Conservation (phyloP, 2,888 invertebrate species). For the Pammene fasciana region DNA sequence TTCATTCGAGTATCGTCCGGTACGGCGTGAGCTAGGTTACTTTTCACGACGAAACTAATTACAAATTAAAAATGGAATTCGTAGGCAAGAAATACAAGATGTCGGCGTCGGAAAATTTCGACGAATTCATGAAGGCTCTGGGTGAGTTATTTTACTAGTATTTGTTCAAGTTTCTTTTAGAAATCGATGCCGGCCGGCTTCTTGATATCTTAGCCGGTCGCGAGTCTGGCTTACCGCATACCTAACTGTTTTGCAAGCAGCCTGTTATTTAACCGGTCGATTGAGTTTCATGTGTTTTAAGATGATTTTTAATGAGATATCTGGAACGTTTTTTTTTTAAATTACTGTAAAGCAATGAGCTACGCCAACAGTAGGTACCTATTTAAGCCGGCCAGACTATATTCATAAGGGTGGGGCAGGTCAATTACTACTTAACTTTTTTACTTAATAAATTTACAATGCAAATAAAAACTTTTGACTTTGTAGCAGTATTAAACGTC, state of each 20-base stretch:
- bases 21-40: slow-evolving; percentile 14
- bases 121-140: slow-evolving; percentile 93
- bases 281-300: slow-evolving; percentile 22
- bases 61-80: slow-evolving; percentile 71
- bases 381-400: neutral
- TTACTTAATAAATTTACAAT: slow-evolving; percentile 11
- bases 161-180: slow-evolving; percentile 48
- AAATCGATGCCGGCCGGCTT: slow-evolving; percentile 66
- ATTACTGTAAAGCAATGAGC: neutral
- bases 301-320: slow-evolving; percentile 5
- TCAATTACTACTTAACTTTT: neutral
- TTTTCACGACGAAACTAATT: slow-evolving; percentile 13
- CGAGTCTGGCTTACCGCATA: slow-evolving; percentile 25
- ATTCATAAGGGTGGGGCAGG: slow-evolving; percentile 3
- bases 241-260: slow-evolving; percentile 31
- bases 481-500: neutral
- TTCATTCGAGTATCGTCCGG: slow-evolving; percentile 40
- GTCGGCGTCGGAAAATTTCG: slow-evolving; percentile 91
- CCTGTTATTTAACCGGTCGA: slow-evolving; percentile 25
- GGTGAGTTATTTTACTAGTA: slow-evolving; percentile 84
- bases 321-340: neutral
- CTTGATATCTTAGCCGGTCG: slow-evolving; percentile 44
- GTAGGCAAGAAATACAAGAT: slow-evolving; percentile 92
- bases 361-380: neutral
- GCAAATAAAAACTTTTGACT: neutral